Base-by-base conservation (phyloP, 2,113 vertebrate species). In the Mionectes macconnelli region DNA sequence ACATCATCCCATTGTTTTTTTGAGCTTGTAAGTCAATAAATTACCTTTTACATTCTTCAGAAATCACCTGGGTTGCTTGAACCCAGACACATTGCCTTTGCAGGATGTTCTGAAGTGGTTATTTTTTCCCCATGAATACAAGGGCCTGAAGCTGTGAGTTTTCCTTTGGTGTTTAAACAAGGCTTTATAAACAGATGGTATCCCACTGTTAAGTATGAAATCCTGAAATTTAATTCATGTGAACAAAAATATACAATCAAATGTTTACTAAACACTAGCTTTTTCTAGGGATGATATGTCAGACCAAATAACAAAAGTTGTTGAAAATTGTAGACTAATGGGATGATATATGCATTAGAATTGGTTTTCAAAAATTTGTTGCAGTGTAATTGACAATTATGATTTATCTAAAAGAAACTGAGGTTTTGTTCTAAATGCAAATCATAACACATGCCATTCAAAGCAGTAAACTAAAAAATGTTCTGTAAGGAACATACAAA, bases 1-100 rank as follows among this genome's bases (percentile, higher is more conserved):
- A 24, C 17, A 45, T 42, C 1, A 2, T 45, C 25, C 3, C 3
- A 1, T 45, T 33, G 4, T 2, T 40, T 84, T 90, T 10, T 53
- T 67, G 25, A 78, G 31, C 6, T 44, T 30, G 21, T 22, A 59
- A 92, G 19, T 39, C 20, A 81, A 66, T 24, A 62, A 69, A 62
- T 17, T 39, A 9, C 33, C 27, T 30, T 88, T 72, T 33, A 37
- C 4, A 44, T 68, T 37, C 49, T 69, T 59, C 33, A 55, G 21
- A 75, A 90, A 63, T 39, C 10, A 7, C 25, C 23, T 39, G 9
- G 2, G 8, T 67, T 72, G 2, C 40, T 60, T 82, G 11, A 27
- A 55, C 15, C 12, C 10, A 60, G 55, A 33, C 8, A 21, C 5
- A 17, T 19, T 80, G 9, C 22, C 39, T 84, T 81, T 57, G 25